Base-by-base conservation (phyloP, 2,888 invertebrate genomes). In the Brachyopa scutellaris region DNA sequence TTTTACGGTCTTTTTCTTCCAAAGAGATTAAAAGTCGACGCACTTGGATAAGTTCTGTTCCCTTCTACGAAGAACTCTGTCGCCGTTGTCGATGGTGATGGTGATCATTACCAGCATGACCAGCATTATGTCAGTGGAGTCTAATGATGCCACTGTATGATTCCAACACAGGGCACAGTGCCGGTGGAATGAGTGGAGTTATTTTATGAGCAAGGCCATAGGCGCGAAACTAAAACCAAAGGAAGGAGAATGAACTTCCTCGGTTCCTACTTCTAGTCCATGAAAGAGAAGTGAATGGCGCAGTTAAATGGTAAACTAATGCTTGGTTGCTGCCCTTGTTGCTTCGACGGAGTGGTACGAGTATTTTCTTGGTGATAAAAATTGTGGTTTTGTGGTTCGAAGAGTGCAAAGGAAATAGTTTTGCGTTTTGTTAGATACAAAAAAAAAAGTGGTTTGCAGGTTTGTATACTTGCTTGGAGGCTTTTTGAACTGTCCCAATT, bases 381-480 rank as follows among this genome's bases (percentile, higher is more conserved):
- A 82, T 82, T 82, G 80, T 77, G 80, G 80, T 82, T 82, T 70
- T 82, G 80, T 70, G 80, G 77, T 77, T 69, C 51, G 64, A 57
- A 62, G 64, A 70, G 62, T 76, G 40, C 64, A 36, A 59, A 57
- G 49, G 57, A 80, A 80, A 45, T 36, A 17, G 49, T 74, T 33
- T 74, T 74, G 79, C 49, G 53, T 53, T 51, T 36, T 29, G 73
- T 47, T 73, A 64, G 69, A 47, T 15, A 47, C 26, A 69, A n/a
- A n/a, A n/a, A n/a, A n/a, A n/a, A n/a, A 49, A 69, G 74, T 36
- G 79, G 62, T 66, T 49, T 17, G 64, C 29, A 59, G 66, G 77
- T 79, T 79, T 74, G 79, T 74, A 61, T 74, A 74, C 47, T 59
- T 40, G 42, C 29, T 40, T 36, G 47, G 36, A 70, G 47, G 55